Evolutionary conservation across 2,113 vertebrate species (phyloP), one percentile per base, ranked within the genome.

Genomic region (Psilopogon haemacephalus): DNA sequence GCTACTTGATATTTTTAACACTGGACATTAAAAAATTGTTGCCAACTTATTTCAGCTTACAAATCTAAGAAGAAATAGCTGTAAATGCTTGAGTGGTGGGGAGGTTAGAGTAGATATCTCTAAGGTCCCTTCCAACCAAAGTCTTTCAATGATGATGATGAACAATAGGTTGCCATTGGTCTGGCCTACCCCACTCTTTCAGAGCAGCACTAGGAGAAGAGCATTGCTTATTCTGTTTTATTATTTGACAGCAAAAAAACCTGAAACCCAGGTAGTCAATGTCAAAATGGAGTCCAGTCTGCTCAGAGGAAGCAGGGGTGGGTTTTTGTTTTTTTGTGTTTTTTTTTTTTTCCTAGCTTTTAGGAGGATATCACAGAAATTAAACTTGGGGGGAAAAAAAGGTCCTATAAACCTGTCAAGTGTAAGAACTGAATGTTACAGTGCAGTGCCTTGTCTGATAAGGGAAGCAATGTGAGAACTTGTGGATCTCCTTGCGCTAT

Each of bases 401-500:
- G 44, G 5, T 56, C 38, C 30, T 40, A 14, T 78, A 27, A 33
- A 73, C 60, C 48, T 48, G 11, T 21, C 33, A 10, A 28, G 60
- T 55, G 37, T n/a, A 73, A 37, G 86, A 93, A 48, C 26, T 30
- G n/a, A 52, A 5, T 85, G 11, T 27, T 54, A 32, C 35, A 64
- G 11, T 26, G 32, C 48, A 62, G 56, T 77, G 84, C 67, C 68
- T 89, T n/a, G 15, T 67, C 33, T 72, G 75, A 3, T 58, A 23
- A 71, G 40, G 76, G 72, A 63, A 85, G 62, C 64, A 46, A 19
- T 48, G 63, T 46, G 87, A 63, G 84, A 78, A 63, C 74, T 85
- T 52, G 33, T 68, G 78, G 75, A n/a, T 96, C 70, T 96, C 85
- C 85, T 59, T 95, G 84, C 91, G 35, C 87, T 94, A 14, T 71